phyloP scores from a whole-genome alignment of 2,113 vertebrate genomes.

The Bettongia penicillata region DNA sequence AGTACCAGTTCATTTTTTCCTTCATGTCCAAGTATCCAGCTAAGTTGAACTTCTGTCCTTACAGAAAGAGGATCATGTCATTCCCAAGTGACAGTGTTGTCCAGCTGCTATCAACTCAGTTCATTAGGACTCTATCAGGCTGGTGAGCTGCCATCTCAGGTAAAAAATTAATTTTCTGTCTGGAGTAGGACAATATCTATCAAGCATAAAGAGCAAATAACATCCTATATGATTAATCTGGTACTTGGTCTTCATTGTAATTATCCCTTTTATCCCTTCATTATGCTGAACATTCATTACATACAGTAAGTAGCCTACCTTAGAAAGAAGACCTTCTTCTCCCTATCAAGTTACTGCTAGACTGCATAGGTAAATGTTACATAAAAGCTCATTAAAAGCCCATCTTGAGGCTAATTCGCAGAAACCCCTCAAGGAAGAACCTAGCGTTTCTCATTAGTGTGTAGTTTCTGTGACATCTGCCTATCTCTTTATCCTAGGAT shows the following conservation, averaged over 20 bases:
- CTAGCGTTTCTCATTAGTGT: not conserved
- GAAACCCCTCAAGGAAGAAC: constrained; percentile 54
- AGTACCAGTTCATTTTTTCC: not conserved
- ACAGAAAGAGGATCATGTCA: constrained; percentile 37
- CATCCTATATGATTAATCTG: constrained; percentile 66
- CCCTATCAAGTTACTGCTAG: not conserved
- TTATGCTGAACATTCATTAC: not conserved
- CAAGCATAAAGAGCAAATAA: constrained; percentile 64
- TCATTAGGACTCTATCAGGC: constrained; percentile 64
- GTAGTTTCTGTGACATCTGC: constrained; percentile 6
- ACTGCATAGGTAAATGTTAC: not conserved
- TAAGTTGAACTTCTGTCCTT: constrained; percentile 26
- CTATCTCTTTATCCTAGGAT: not conserved
- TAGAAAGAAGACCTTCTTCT: not conserved
- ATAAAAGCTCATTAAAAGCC: constrained; percentile 39
- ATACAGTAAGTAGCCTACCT: not conserved
- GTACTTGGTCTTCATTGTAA: constrained; percentile 27
- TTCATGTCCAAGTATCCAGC: constrained; percentile 26
- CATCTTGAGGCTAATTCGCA: constrained; percentile 58
- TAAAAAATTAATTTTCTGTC: constrained; percentile 74
- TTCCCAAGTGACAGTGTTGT: constrained; percentile 4
- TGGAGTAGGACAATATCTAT: constrained; percentile 30
- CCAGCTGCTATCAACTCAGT: constrained; percentile 58
- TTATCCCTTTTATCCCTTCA: not conserved
- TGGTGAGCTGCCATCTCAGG: constrained; percentile 53